These are phyloP conservation scores for Anguilla rostrata DNA, from an alignment of 2,113 vertebrate species.

Conservation along the genomic window DNA sequence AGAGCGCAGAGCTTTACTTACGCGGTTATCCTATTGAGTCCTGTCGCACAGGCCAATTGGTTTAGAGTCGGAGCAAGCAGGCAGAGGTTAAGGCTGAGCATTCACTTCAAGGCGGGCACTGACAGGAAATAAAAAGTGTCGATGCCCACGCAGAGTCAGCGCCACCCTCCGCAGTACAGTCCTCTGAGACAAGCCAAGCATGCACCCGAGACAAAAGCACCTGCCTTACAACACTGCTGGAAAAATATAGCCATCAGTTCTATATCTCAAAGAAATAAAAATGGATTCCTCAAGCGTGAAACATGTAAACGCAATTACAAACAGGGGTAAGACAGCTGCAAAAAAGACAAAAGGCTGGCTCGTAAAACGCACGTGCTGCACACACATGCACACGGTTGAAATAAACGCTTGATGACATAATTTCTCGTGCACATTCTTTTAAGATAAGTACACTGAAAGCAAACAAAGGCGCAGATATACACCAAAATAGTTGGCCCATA, in stretches of 20 bases:
- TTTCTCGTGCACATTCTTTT: not conserved
- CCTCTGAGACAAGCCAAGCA: not conserved
- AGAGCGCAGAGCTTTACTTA: not conserved
- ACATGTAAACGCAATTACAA: not conserved
- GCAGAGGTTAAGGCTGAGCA: not conserved
- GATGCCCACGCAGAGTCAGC: not conserved
- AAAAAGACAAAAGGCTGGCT: not conserved
- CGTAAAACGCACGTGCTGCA: not conserved
- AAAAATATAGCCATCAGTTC: not conserved
- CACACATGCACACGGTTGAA: not conserved
- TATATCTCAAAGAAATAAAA: not conserved
- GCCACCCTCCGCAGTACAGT: not conserved
- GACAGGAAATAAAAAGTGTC: constrained; percentile 4
- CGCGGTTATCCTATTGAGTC: not conserved
- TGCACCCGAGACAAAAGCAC: not conserved
- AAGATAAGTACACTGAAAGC: not conserved
- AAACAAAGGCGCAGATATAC: not conserved
- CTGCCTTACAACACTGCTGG: not conserved
- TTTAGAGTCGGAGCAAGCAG: not conserved
- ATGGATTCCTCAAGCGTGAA: not conserved
- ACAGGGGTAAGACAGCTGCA: not conserved
- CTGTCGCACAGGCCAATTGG: not conserved
- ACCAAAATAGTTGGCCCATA: too few relatives aligned
- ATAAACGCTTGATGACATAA: not conserved
- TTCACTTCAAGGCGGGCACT: not conserved